phyloP scores from a whole-genome alignment of 2,113 vertebrate genomes.

The Ailuropoda melanoleuca region DNA sequence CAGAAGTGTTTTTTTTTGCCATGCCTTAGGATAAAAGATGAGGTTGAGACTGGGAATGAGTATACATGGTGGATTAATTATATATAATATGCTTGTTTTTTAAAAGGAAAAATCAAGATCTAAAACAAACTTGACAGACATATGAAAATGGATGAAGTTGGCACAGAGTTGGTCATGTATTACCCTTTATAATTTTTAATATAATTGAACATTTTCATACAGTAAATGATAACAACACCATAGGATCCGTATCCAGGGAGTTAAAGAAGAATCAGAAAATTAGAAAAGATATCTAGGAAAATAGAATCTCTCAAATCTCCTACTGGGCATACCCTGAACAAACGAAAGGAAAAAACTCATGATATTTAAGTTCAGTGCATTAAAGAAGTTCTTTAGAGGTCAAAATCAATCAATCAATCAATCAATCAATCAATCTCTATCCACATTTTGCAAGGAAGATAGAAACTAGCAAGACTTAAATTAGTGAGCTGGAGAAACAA shows the following conservation, averaged over 20 bases:
- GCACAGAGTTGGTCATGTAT: not conserved
- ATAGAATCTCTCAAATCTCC: not conserved
- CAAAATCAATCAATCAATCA: not conserved
- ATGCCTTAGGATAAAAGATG: not conserved
- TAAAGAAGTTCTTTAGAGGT: not conserved
- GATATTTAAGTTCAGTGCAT: not conserved
- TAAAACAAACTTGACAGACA: not conserved
- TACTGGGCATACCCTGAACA: not conserved
- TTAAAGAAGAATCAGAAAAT: not conserved
- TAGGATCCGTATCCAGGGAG: not conserved
- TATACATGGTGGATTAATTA: not conserved
- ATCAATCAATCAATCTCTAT: not conserved
- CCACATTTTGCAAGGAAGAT: not conserved
- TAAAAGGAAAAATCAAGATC: not conserved
- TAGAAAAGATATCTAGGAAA: not conserved
- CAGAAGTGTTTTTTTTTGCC: not conserved
- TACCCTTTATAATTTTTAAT: not conserved
- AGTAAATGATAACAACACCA: not conserved
- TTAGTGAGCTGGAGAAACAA: not conserved
- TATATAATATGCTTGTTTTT: not conserved
- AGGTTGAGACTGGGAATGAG: not conserved
- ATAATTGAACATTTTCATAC: not conserved
- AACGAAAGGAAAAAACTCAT: not conserved
- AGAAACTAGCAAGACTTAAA: not conserved
- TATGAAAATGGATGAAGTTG: not conserved